Percentiles rank a stretch among this genome's conserved stretches.
Conservation (phyloP, 1,140 invertebrate genomes). For the Oreohelix idahoensis region DNA sequence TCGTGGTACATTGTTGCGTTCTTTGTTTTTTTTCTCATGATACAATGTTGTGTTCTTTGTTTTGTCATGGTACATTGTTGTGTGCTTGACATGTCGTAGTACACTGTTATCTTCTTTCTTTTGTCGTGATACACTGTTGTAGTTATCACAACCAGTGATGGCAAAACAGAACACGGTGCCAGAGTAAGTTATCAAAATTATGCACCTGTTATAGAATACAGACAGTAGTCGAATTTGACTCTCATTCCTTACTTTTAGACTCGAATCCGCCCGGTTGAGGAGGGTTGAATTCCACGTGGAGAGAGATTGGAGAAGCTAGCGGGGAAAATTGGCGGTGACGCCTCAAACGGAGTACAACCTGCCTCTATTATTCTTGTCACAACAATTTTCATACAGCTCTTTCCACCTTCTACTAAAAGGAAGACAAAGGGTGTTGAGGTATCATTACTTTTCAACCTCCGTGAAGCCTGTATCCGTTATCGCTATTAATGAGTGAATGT, state of each 20-base stretch:
- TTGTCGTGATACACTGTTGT: no score
- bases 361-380: conserved; percentile 5
- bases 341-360: background rate
- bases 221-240: background rate
- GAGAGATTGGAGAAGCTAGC: background rate
- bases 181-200: no score
- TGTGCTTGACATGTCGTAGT: no score
- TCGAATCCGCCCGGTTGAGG: background rate
- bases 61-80: no score
- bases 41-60: no score
- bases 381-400: background rate
- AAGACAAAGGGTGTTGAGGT: background rate
- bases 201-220: background rate
- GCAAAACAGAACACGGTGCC: no score
- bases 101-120: no score
- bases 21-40: no score
- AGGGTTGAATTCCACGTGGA: background rate
- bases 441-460: background rate
- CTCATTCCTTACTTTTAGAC: background rate
- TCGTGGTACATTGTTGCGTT: no score
- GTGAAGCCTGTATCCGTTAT: background rate
- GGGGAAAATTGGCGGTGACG: background rate
- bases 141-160: no score
- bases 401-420: background rate
- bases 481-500: background rate